phyloP scores from a whole-genome alignment of 2,797 vertebrate genomes.

The Chloroceryle inda region DNA sequence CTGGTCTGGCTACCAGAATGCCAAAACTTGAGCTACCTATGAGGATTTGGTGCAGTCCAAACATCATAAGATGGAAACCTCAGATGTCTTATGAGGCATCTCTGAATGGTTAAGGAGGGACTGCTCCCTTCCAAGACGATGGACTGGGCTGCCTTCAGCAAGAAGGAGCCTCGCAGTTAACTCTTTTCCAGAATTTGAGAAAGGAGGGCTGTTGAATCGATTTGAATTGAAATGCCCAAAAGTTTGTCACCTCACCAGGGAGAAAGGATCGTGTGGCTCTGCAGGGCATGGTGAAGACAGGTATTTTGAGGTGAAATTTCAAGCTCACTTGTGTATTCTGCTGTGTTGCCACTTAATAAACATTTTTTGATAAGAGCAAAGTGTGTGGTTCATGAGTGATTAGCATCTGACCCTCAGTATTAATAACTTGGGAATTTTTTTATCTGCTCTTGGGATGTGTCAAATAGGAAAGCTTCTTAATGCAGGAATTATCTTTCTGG shows the following conservation, averaged over 20 bases:
- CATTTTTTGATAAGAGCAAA: constrained; percentile 27
- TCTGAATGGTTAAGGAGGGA: neutral
- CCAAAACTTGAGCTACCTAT: neutral
- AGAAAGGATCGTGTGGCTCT: neutral
- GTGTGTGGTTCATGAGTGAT: constrained; percentile 46
- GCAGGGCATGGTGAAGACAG: neutral
- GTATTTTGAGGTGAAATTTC: constrained; percentile 42
- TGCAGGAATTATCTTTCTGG: constrained; percentile 20
- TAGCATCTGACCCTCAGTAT: constrained; percentile 51
- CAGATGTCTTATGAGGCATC: neutral
- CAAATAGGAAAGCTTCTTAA: constrained; percentile 11
- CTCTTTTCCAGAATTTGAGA: neutral
- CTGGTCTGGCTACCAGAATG: neutral
- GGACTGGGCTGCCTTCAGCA: neutral
- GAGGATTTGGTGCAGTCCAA: neutral
- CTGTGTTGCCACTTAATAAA: neutral
- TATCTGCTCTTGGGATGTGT: constrained; percentile 12
- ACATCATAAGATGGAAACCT: neutral
- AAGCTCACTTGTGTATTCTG: neutral
- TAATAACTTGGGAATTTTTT: constrained; percentile 31
- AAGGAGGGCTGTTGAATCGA: neutral
- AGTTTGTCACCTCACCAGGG: neutral
- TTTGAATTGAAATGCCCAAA: neutral
- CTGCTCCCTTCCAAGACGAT: neutral
- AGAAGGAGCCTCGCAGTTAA: neutral